Evolutionary conservation across 2,888 invertebrate genomes (phyloP), one percentile per base, ranked within the genome.

Genomic region (Schizaphis graminum): DNA sequence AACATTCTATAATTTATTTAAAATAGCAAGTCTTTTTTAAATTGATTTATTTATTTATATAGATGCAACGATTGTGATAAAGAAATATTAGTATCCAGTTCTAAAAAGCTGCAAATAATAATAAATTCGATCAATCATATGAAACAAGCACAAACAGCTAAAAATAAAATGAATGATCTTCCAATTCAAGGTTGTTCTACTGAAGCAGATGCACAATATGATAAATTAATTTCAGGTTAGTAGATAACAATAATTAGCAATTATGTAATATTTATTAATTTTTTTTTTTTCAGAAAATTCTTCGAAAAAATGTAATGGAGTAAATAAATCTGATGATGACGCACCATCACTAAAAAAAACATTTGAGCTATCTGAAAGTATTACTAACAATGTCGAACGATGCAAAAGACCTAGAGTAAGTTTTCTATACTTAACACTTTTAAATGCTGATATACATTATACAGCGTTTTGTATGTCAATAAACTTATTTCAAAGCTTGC

Each of bases 61-160:
- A 96, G 96, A 95, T 98, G 98, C 96, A 98, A 98, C 95, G 96
- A 96, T 94, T 98, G 98, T 96, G 97, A 97, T 95, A 97, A 96
- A 95, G 97, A 97, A 96, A 96, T 98, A 90, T 95, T 94, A n/a
- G 90, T 91, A 3, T 94, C 95, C 84, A 95, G 95, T 95, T 96
- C 97, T 89, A 97, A 97, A 96, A 97, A 97, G 95, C 96, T 98
- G 1, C 96, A 97, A 88, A 98, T 98, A 95, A 97, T 97, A 95
- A 97, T 98, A 92, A 98, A 98, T 95, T 97, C 97, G 95, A 96
- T 98, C 35, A 97, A 97, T 91, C 94, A 92, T 35, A 94, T 94
- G 77, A 94, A 94, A 94, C 53, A 94, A 94, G 47, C 67, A 10
- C 61, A 47, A 86, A 77, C n/a, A 49, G 89, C 85, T 85, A 92